phyloP scores from a whole-genome alignment of 2,888 invertebrate species.

The Monopis laevigella region DNA sequence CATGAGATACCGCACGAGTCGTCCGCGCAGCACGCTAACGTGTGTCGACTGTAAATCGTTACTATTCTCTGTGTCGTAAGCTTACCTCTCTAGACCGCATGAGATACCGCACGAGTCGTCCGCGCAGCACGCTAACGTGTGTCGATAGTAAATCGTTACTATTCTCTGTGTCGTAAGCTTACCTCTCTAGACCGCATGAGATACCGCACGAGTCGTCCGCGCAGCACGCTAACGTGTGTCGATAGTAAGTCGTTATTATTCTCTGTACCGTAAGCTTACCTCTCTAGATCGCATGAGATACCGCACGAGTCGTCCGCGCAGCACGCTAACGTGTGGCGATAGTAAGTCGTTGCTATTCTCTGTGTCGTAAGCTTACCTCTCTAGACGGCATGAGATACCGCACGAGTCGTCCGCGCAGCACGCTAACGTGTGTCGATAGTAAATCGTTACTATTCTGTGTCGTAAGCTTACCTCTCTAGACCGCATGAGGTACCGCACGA shows the following conservation, averaged over 20 bases:
- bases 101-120: not conserved
- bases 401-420: too few relatives aligned
- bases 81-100: not conserved
- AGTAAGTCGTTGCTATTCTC: too few relatives aligned
- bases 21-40: too few relatives aligned
- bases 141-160: not conserved
- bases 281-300: not conserved
- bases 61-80: too few relatives aligned
- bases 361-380: not conserved
- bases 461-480: not conserved
- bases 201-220: not conserved
- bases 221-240: not conserved
- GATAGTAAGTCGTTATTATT: not conserved
- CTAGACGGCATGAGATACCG: not conserved
- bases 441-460: not conserved
- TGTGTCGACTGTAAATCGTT: too few relatives aligned
- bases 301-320: too few relatives aligned
- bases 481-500: conserved; percentile 69
- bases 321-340: too few relatives aligned
- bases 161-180: not conserved
- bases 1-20: too few relatives aligned
- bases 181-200: not conserved
- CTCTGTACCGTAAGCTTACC: not conserved
- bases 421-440: too few relatives aligned
- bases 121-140: not conserved